Evolutionary conservation across 2,113 vertebrate genomes (phyloP).

Genomic region (Piaya cayana): DNA sequence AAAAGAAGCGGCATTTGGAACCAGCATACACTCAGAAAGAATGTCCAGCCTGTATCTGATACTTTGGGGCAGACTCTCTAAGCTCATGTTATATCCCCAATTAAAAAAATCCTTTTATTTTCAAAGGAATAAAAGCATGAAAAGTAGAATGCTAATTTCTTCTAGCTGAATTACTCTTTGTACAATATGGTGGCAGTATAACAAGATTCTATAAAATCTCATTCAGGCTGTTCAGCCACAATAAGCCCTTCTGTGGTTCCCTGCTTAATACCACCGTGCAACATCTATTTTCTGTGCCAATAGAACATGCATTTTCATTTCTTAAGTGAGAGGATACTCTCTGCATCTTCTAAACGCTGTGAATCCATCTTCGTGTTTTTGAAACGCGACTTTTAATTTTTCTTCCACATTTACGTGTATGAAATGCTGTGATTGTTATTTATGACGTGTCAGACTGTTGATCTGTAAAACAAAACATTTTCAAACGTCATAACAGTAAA

Average conservation of each 20-base stretch:
- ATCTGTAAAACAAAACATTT: slow-evolving; percentile 75
- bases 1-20: slow-evolving; percentile 71
- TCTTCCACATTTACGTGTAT: slow-evolving; percentile 14
- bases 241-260: background rate
- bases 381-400: slow-evolving; percentile 30
- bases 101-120: slow-evolving; percentile 38
- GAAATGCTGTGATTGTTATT: slow-evolving; percentile 60
- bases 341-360: background rate
- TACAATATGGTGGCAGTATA: slow-evolving; percentile 13
- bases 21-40: slow-evolving; percentile 42
- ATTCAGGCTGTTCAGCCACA: background rate
- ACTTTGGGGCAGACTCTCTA: slow-evolving; percentile 28
- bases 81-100: slow-evolving; percentile 37
- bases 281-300: background rate
- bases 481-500: slow-evolving; percentile 63
- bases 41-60: slow-evolving; percentile 57
- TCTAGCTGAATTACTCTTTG: slow-evolving; percentile 48
- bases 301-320: background rate
- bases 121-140: slow-evolving; percentile 49
- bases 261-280: background rate
- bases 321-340: background rate
- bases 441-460: slow-evolving; percentile 70
- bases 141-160: slow-evolving; percentile 62
- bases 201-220: slow-evolving; percentile 15
- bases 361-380: slow-evolving; percentile 8